Conservation (phyloP, 2,888 invertebrate species). For the Aphidius colemani region DNA sequence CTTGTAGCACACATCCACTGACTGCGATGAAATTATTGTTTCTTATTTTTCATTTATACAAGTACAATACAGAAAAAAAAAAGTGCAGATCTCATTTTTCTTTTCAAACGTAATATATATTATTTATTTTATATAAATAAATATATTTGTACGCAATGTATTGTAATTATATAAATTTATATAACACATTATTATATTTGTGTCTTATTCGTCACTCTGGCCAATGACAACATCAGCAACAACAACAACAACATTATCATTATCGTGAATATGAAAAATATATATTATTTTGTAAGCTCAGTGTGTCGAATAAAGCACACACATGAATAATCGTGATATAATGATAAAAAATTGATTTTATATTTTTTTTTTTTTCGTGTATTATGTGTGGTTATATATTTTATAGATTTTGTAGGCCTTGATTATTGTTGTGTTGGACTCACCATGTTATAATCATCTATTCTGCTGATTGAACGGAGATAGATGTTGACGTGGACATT, state of each 20-base stretch:
- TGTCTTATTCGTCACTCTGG: too few species aligned
- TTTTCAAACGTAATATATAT: constrained; percentile 44
- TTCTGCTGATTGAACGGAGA: constrained; percentile 97
- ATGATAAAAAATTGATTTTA: too few species aligned
- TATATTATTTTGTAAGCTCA: too few species aligned
- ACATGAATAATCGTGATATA: too few species aligned
- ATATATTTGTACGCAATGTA: constrained; percentile 31
- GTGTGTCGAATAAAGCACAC: too few species aligned
- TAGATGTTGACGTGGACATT: constrained; percentile 92
- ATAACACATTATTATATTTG: too few species aligned
- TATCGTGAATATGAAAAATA: too few species aligned
- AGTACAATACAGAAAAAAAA: constrained; percentile 52
- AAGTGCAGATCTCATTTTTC: constrained; percentile 33
- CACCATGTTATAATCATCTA: constrained; percentile 99
- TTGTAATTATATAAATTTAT: neutral
- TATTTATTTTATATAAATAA: too few species aligned
- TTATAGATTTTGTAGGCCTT: constrained; percentile 42
- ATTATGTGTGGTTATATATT: neutral
- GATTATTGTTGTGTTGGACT: constrained; percentile 64
- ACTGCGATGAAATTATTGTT: constrained; percentile 34
- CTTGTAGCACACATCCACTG: constrained; percentile 53
- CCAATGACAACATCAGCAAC: too few species aligned
- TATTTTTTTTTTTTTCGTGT: too few species aligned
- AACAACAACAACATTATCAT: too few species aligned
- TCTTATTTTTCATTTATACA: constrained; percentile 32